Conservation (phyloP, 2,888 invertebrate species). For the Phlogophora meticulosa region DNA sequence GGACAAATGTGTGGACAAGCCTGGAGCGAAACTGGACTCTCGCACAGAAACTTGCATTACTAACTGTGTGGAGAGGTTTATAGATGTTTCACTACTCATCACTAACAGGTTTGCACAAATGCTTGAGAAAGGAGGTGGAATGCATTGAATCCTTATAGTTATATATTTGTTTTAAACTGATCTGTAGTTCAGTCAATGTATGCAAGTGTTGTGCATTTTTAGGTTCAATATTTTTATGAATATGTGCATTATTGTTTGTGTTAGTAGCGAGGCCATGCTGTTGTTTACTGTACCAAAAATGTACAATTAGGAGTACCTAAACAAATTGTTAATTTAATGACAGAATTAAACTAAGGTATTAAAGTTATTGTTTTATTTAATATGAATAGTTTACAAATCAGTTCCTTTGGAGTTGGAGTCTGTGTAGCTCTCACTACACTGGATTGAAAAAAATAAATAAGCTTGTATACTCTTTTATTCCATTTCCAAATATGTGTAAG, state of each 20-base stretch:
- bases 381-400: constrained; percentile 57
- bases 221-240: constrained; percentile 52
- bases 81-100: constrained; percentile 97
- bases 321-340: constrained; percentile 56
- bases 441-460: constrained; percentile 23
- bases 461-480: background rate
- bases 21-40: constrained; percentile 96
- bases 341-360: constrained; percentile 50
- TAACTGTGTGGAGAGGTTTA: constrained; percentile 98
- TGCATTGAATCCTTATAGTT: constrained; percentile 77
- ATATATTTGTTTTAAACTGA: constrained; percentile 49
- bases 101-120: constrained; percentile 97
- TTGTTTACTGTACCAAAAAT: constrained; percentile 54
- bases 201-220: constrained; percentile 57
- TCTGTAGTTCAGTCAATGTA: constrained; percentile 47
- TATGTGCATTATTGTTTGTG: constrained; percentile 57
- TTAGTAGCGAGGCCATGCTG: constrained; percentile 48
- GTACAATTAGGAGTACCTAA: constrained; percentile 47
- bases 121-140: constrained; percentile 94
- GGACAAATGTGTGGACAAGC: constrained; percentile 98
- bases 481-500: background rate
- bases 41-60: constrained; percentile 97
- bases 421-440: constrained; percentile 16
- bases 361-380: constrained; percentile 55
- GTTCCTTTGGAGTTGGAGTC: constrained; percentile 41